Percentiles rank a stretch among this genome's conserved stretches.
Evolutionary conservation across 2,888 invertebrate species (phyloP).

Genomic region (Synergus umbraculus): DNA sequence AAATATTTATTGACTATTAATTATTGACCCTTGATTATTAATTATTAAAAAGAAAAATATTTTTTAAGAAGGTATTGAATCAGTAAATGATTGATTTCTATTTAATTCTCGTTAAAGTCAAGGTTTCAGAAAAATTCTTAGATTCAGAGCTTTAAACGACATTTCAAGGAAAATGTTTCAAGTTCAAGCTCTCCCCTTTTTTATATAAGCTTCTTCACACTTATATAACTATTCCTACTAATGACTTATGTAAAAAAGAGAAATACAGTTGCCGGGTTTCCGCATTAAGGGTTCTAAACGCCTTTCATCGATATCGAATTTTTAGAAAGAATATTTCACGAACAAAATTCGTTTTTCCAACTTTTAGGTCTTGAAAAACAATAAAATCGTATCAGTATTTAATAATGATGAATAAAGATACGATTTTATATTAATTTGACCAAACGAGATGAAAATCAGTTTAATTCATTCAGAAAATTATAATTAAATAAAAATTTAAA

Average conservation of each 20-base stretch:
- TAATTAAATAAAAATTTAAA: no score
- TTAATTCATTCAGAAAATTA: no score
- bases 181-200: neutral
- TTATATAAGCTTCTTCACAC: constrained; percentile 20
- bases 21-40: no score
- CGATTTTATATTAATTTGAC: no score
- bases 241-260: constrained; percentile 25
- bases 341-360: neutral
- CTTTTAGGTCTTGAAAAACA: no score
- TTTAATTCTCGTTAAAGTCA: neutral
- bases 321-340: neutral
- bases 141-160: neutral
- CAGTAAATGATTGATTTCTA: no score
- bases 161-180: neutral
- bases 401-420: no score
- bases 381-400: no score
- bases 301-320: neutral
- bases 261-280: constrained; percentile 23
- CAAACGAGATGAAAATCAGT: no score
- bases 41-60: no score
- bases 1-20: no score
- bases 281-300: neutral
- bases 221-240: constrained; percentile 17
- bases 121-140: neutral
- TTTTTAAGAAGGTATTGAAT: no score